Conservation (phyloP, 2,888 invertebrate genomes). For the Cryptocephalus primarius region DNA sequence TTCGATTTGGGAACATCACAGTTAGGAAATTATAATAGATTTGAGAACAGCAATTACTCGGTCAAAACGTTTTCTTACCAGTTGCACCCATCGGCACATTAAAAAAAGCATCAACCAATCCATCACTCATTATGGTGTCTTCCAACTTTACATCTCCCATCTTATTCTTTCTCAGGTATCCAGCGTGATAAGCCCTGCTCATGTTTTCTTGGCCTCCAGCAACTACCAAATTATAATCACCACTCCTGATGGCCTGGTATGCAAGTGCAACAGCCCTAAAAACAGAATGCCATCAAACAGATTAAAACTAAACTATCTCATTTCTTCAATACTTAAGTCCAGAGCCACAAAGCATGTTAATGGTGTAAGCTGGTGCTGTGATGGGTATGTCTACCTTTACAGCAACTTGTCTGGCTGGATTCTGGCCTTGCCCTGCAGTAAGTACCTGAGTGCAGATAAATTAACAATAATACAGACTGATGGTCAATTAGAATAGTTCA, state of each 20-base stretch:
- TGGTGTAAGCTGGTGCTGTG: slow-evolving; percentile 53
- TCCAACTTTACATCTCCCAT: slow-evolving; percentile 51
- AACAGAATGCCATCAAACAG: slow-evolving; percentile 1
- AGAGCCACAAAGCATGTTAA: slow-evolving; percentile 77
- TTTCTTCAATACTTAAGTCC: slow-evolving; percentile 54
- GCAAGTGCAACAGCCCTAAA: slow-evolving; percentile 54
- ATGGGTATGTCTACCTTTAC: slow-evolving; percentile 60
- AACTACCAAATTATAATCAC: slow-evolving; percentile 56
- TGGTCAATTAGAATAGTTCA: too few species aligned
- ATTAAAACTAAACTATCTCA: neutral
- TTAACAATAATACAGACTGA: slow-evolving; percentile 3
- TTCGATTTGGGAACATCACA: too few species aligned
- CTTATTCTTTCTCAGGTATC: slow-evolving; percentile 54
- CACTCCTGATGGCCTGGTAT: slow-evolving; percentile 53
- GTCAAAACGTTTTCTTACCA: slow-evolving; percentile 32
- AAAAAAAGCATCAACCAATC: slow-evolving; percentile 63
- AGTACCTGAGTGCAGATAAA: slow-evolving; percentile 39
- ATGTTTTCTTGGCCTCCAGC: slow-evolving; percentile 79
- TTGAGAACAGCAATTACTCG: too few species aligned
- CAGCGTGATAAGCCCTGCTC: slow-evolving; percentile 62
- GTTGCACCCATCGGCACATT: slow-evolving; percentile 70
- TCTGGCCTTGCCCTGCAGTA: slow-evolving; percentile 66
- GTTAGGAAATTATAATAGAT: too few species aligned
- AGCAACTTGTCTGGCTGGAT: slow-evolving; percentile 70
- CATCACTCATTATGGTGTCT: slow-evolving; percentile 60